Evolutionary conservation across 2,113 vertebrate genomes (phyloP), one percentile per base, ranked within the genome.

Genomic region (Callionymus lyra): DNA sequence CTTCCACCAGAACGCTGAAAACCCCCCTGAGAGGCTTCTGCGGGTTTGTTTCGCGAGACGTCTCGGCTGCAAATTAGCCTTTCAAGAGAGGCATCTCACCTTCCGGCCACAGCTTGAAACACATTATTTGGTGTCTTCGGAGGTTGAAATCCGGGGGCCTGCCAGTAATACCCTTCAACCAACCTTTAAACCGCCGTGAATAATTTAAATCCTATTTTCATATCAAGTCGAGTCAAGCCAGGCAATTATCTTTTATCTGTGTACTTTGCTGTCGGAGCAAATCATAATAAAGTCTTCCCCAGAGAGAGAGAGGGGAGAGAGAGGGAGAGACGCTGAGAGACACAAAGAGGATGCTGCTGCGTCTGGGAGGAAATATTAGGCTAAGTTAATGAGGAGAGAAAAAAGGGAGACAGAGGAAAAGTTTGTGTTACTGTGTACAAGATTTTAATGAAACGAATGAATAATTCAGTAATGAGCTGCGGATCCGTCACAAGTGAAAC

Each of bases 191-290:
- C 86, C 84, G 76, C 77, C 76, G 85, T 90, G 91, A 94, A 90
- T 91, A 88, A 93, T 92, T 91, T 65, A 78, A 87, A 88, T 89
- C 89, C 90, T 81, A 93, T 95, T 94, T 93, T 90, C 90, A 89
- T 91, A 90, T 94, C 90, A 91, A 91, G 85, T 79, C 71, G 86
- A 94, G 91, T 92, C 91, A 88, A 90, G 90, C 86, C 90, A 91
- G 89, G 91, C 91, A 97, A 95, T 97, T 94, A 95, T 94, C 91
- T 92, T 95, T 93, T 90, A 93, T 93, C 90, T 91, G 86, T 90
- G 88, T 86, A 89, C 88, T 89, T 90, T 91, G 87, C 88, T 84
- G 83, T 93, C 84, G 83, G 89, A 86, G 87, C 79, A 63, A 87
- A 84, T 88, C 85, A 91, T 88, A 90, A 91, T 90, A 85, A 88